These are phyloP conservation scores for Nemoura dubitans DNA, from an alignment of 2,888 invertebrate genomes.

Conservation along the genomic window DNA sequence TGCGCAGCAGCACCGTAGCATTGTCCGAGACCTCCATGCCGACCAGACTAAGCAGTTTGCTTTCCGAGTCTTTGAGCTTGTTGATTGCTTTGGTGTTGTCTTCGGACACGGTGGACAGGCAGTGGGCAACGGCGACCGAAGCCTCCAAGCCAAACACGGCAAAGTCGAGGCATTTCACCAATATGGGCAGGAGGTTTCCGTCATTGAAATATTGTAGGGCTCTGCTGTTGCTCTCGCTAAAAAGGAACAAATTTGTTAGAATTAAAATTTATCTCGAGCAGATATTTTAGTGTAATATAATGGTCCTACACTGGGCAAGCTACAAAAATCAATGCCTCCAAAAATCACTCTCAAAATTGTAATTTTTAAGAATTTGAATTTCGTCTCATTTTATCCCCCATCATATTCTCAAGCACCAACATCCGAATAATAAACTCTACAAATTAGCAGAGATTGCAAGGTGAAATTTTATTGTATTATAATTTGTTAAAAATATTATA, in stretches of 20 bases:
- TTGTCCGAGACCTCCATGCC: constrained; percentile 56
- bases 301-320: no score
- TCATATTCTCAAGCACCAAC: no score
- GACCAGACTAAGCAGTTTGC: constrained; percentile 45
- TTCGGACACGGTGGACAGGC: constrained; percentile 75
- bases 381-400: no score
- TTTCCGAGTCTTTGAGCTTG: constrained; percentile 64
- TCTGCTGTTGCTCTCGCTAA: constrained; percentile 62
- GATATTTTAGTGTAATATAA: no score
- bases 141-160: constrained; percentile 66
- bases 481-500: no score
- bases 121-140: constrained; percentile 65
- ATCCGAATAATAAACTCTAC: no score
- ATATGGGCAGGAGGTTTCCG: constrained; percentile 68
- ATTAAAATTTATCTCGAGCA: no score
- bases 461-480: no score
- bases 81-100: constrained; percentile 70
- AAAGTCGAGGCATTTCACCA: constrained; percentile 69
- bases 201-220: constrained; percentile 74
- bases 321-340: no score
- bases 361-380: no score
- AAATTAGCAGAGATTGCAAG: no score
- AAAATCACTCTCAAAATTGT: no score
- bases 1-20: constrained; percentile 61
- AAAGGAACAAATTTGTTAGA: constrained; percentile 44